Conservation (phyloP, 2,113 vertebrate species). For the Conger conger region DNA sequence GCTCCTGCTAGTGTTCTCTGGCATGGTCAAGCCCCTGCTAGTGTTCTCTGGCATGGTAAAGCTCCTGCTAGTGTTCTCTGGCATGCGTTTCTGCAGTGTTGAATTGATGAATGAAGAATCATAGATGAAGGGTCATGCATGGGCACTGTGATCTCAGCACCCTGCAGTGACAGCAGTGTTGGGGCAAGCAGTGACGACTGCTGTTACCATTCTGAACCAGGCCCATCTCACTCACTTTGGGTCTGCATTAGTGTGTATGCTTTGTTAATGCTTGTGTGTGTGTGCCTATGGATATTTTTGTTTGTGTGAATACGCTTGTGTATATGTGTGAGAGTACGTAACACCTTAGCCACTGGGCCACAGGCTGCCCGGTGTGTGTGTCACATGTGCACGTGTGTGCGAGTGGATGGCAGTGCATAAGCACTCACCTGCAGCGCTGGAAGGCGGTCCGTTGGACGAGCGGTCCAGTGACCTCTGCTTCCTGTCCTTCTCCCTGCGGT, state of each 20-base stretch:
- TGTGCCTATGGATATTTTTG: not conserved
- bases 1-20: no score
- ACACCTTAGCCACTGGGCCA: no score
- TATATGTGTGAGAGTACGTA: conserved; percentile 2
- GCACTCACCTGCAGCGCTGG: conserved; percentile 68
- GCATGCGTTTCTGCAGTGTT: no score
- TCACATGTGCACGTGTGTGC: not conserved
- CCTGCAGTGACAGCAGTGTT: not conserved
- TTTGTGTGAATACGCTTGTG: not conserved
- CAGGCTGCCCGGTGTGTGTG: no score
- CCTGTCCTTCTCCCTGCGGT: conserved; percentile 82
- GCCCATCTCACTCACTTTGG: not conserved
- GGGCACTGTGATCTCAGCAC: no score
- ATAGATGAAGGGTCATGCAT: not conserved
- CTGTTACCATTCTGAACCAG: not conserved
- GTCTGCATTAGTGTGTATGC: not conserved
- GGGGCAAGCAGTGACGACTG: no score
- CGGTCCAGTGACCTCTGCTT: conserved; percentile 87
- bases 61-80: no score
- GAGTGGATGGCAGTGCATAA: not conserved
- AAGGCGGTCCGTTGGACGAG: conserved; percentile 65
- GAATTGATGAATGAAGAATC: not conserved
- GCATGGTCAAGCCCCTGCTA: not conserved
- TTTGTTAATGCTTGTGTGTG: not conserved
- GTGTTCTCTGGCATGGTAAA: not conserved